Evolutionary conservation across 2,113 vertebrate species (phyloP).

Genomic region (Notarius quadriscutis): DNA sequence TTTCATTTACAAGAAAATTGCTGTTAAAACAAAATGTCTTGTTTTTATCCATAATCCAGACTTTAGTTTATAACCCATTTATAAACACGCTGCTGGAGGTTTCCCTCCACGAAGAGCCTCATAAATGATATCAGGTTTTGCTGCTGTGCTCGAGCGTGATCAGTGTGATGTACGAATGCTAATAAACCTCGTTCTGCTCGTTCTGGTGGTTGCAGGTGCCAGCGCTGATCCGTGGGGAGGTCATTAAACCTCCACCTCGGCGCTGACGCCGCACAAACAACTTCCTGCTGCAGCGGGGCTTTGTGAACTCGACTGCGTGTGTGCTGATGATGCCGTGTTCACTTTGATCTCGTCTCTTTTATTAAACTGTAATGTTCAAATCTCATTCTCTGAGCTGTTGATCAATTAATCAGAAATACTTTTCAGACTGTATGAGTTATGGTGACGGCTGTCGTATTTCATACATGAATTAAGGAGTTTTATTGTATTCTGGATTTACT

Average conservation of each 20-base stretch:
- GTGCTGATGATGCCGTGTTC: not conserved
- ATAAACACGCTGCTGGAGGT: not conserved
- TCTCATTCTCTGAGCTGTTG: not conserved
- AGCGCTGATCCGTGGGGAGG: constrained; percentile 42
- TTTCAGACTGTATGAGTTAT: not conserved
- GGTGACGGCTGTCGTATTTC: not conserved
- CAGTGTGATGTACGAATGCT: constrained; percentile 10
- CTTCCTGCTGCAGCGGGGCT: constrained; percentile 17
- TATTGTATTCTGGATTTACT: not conserved
- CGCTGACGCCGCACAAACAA: constrained; percentile 54
- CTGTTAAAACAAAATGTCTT: not conserved
- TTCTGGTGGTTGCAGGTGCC: constrained; percentile 19
- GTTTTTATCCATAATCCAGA: too few relatives aligned
- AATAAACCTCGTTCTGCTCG: constrained; percentile 5
- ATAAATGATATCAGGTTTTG: constrained; percentile 1
- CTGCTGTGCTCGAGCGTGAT: constrained; percentile 8
- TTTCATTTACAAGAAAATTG: too few relatives aligned
- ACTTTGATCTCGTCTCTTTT: not conserved
- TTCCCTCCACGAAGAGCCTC: not conserved
- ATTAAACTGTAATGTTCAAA: not conserved
- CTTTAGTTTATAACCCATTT: not conserved
- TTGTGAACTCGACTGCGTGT: constrained; percentile 11
- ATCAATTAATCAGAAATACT: not conserved
- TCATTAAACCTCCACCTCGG: constrained; percentile 52
- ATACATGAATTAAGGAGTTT: not conserved